Base-by-base conservation (phyloP, 2,888 invertebrate species). In the Argynnis bischoffii region DNA sequence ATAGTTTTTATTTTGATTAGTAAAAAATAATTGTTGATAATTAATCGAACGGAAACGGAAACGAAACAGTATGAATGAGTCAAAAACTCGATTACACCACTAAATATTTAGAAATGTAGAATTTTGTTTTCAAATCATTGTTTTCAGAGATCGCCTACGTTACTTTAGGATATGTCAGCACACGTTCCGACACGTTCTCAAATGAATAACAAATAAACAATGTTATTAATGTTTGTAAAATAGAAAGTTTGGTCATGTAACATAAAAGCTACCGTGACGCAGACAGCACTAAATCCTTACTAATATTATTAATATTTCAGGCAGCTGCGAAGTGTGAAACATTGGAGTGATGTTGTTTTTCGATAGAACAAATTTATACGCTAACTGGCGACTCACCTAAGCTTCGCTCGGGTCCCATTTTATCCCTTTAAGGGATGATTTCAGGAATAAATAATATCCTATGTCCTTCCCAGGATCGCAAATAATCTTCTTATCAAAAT, bases 101-200 rank as follows among this genome's bases (percentile, higher is more conserved):
- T 26, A 11, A 21, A 47, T 41, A 47, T 21, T 26, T 47, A 59
- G 47, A 16, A 61, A 51, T 16, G 50, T 51, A 3, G 31, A 35
- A 15, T 51, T 51, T 35, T 61, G 61, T 61, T 59, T 59, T 48
- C n/a, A 59, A 59, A 31, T 48, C 16, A 48, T n/a, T 59, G 59
- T 59, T 59, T 59, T 48, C 59, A 48, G 48, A 48, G 48, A 59
- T 31, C 59, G 48, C 59, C 59, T 59, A 59, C 59, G 26, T 59
- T 59, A 59, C n/a, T n/a, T 6, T 47, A 14, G 48, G 11, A 48
- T 1, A 48, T 48, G n/a, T 59, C 26, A 59, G 59, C 47, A 47
- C 54, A 60, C 66, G 54, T 66, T 54, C 66, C 60, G 46, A 21
- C 66, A 66, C 66, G 66, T 66, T 54, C 47, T 13, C 1, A 53